Evolutionary conservation across 2,888 invertebrate species (phyloP).

Genomic region (Penaeus monodon): DNA sequence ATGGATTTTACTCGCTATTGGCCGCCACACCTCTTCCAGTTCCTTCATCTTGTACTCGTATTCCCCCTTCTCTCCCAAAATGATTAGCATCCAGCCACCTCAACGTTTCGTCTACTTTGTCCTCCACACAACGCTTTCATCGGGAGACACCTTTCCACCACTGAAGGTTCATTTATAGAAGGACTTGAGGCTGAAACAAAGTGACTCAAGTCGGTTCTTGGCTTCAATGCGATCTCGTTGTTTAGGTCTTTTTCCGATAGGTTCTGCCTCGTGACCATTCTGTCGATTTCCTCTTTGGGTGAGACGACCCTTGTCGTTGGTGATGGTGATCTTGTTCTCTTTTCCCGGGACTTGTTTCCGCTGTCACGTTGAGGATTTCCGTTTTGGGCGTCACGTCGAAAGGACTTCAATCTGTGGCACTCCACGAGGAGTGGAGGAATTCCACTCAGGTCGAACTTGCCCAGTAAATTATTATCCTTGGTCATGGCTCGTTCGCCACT

Average conservation of each 20-base stretch:
- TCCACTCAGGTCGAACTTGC: constrained; percentile 74
- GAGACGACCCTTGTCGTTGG: constrained; percentile 72
- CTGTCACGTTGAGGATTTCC: constrained; percentile 75
- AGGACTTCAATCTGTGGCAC: constrained; percentile 75
- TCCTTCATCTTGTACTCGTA: constrained; percentile 77
- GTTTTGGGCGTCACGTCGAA: constrained; percentile 75
- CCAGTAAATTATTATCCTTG: constrained; percentile 71
- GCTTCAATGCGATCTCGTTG: constrained; percentile 74
- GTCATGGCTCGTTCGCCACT: constrained; percentile 73
- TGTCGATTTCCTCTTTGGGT: constrained; percentile 73
- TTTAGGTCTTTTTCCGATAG: constrained; percentile 78
- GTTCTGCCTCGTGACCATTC: constrained; percentile 84
- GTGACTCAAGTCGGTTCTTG: constrained; percentile 72
- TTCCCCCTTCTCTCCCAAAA: constrained; percentile 78
- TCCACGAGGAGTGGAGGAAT: constrained; percentile 73
- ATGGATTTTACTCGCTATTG: constrained; percentile 76
- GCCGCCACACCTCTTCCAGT: constrained; percentile 75
- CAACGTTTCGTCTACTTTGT: constrained; percentile 90
- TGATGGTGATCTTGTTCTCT: constrained; percentile 70
- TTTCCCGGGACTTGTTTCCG: constrained; percentile 73
- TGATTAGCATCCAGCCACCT: constrained; percentile 82
- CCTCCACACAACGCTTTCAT: constrained; percentile 83
- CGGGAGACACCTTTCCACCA: constrained; percentile 87
- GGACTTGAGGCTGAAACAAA: constrained; percentile 80
- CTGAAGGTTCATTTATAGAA: constrained; percentile 90